Evolutionary conservation across 2,888 invertebrate genomes (phyloP), one percentile per base, ranked within the genome.

Genomic region (Parnassius mnemosyne): DNA sequence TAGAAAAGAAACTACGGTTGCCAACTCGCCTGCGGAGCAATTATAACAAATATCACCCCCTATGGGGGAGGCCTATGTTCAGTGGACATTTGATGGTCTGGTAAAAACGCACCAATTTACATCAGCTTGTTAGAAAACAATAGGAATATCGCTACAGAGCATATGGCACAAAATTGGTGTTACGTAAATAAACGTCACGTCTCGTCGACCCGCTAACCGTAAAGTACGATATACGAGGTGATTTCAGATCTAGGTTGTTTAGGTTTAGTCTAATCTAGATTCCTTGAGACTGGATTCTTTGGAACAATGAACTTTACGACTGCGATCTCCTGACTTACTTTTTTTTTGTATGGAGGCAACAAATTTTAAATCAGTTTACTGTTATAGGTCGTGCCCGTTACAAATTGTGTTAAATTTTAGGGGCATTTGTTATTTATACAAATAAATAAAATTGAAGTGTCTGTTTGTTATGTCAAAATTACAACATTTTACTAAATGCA

Each of bases 161-260:
- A 53, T 9, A 12, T 55, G 20, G 12, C 44, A 44, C 9, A 46
- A 53, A 59, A 53, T 13, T 52, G 46, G 41, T 59, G 59, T 53
- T 53, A 59, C 1, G 20, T 42, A 54, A 54, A 53, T 46, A 59
- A 59, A 60, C 43, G 51, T n/a, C 54, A 20, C 12, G 2, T 44
- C 42, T 42, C 47, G 13, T 49, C 20, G 34, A 34, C 13, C 13
- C 9, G 34, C 9, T 49, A 34, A 59, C 59, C 59, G 59, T 59
- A 53, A 43, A 25, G 3, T 20, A 9, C 13, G 56, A 34, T 34
- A 11, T 34, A 56, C 42, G 47, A 41, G 2, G 10, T 10, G 2
- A 49, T 20, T 47, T 25, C 5, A 53, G 60, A 60, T 54, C 53
- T 54, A 54, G 60, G 42, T 53, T 49, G 41, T 56, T 47, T 56